Conservation (phyloP, 2,888 invertebrate species). For the Calliphora vomitoria region DNA sequence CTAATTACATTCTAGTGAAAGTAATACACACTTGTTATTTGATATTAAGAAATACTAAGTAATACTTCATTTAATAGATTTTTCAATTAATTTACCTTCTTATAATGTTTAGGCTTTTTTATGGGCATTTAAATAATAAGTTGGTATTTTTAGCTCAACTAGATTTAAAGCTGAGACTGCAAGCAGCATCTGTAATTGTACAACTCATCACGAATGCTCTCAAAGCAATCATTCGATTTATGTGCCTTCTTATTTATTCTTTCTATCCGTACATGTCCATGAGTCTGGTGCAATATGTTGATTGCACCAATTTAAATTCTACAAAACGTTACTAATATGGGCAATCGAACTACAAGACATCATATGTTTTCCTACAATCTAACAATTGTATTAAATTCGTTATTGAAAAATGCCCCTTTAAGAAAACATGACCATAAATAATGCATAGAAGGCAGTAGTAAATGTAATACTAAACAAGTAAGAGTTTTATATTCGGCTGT, state of each 20-base stretch:
- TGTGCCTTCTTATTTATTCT: not conserved
- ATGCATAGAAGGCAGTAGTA: not conserved
- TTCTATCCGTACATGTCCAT: not conserved
- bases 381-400: not conserved
- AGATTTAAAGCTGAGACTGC: too few species aligned
- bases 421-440: constrained; percentile 22
- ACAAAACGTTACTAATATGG: constrained; percentile 11
- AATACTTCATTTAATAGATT: too few species aligned
- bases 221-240: not conserved
- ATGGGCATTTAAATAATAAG: too few species aligned
- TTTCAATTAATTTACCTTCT: too few species aligned
- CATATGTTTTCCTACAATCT: not conserved
- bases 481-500: too few species aligned
- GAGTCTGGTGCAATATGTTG: constrained; percentile 35
- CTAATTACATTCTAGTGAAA: too few species aligned
- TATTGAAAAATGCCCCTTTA: constrained; percentile 29
- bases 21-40: too few species aligned
- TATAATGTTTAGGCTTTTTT: too few species aligned
- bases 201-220: not conserved
- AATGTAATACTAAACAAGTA: not conserved
- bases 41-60: too few species aligned
- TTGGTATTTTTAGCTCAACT: too few species aligned
- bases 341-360: constrained; percentile 13
- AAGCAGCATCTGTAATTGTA: too few species aligned
- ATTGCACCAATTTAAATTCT: constrained; percentile 33